Conservation (phyloP, 2,797 vertebrate species). For the Gorsachius magnificus region DNA sequence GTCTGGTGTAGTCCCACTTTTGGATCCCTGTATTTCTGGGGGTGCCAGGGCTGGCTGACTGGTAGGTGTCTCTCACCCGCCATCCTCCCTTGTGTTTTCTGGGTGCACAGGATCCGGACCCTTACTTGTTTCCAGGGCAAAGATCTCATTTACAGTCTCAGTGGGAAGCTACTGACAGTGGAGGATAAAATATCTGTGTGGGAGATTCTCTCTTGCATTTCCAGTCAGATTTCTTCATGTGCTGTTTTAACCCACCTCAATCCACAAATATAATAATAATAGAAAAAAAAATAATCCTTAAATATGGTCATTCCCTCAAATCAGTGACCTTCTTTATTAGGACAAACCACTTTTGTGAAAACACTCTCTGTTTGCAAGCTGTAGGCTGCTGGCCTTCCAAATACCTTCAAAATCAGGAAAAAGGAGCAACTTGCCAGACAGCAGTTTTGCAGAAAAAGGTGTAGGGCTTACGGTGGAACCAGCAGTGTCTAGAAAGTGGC, state of each 20-base stretch:
- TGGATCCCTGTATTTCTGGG: neutral
- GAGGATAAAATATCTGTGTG: neutral
- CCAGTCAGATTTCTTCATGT: neutral
- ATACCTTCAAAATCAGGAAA: neutral
- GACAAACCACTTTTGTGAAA: neutral
- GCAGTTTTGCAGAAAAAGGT: neutral
- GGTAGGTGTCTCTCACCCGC: neutral
- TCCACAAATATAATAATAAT: neutral
- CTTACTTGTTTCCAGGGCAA: neutral
- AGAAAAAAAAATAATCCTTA: too few relatives aligned
- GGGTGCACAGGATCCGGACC: neutral
- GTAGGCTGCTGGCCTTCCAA: neutral
- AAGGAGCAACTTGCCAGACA: neutral
- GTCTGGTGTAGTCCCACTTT: rapidly evolving
- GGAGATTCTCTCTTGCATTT: neutral
- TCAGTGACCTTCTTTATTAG: neutral
- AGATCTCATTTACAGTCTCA: neutral
- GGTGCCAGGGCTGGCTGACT: neutral
- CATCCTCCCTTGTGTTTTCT: neutral
- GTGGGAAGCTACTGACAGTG: neutral
- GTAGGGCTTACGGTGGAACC: neutral
- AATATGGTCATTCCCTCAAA: neutral
- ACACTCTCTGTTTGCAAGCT: neutral
- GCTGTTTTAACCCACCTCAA: neutral
- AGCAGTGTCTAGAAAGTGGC: neutral